These are phyloP conservation scores for Tiliacea aurago DNA, from an alignment of 2,888 invertebrate species.

Conservation along the genomic window DNA sequence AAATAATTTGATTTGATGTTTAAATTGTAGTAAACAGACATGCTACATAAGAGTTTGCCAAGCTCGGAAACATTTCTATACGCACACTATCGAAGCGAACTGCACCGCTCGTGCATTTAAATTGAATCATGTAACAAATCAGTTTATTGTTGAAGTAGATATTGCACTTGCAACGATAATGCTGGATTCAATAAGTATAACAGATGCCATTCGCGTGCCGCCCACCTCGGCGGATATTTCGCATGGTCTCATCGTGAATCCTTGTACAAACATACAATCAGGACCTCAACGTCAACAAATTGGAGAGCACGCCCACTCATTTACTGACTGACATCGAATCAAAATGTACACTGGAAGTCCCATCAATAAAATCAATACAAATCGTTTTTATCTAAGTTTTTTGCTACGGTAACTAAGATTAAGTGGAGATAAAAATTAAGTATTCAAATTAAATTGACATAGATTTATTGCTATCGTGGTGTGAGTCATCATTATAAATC, in stretches of 20 bases:
- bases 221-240: conserved; percentile 76
- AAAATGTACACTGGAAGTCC: conserved; percentile 59
- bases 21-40: conserved; percentile 45
- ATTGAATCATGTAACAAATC: conserved; percentile 53
- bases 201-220: conserved; percentile 75
- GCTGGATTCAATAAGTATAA: conserved; percentile 75
- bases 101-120: conserved; percentile 16
- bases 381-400: conserved; percentile 24
- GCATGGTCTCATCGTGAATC: conserved; percentile 77
- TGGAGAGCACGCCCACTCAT: conserved; percentile 82
- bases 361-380: conserved; percentile 37
- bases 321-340: conserved; percentile 66
- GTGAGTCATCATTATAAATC: conserved; percentile 3
- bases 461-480: conserved; percentile 23
- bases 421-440: conserved; percentile 18
- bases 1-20: conserved; percentile 50
- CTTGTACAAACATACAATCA: conserved; percentile 82
- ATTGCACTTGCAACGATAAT: conserved; percentile 70
- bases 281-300: conserved; percentile 84
- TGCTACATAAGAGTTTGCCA: conserved; percentile 17
- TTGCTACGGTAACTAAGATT: conserved; percentile 9
- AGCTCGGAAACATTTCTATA: conserved; percentile 36
- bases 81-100: conserved; percentile 14
- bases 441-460: conserved; percentile 27
- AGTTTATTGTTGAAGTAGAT: conserved; percentile 67